Evolutionary conservation across 2,797 vertebrate genomes (phyloP).

Genomic region (Silurus lanzhouensis): DNA sequence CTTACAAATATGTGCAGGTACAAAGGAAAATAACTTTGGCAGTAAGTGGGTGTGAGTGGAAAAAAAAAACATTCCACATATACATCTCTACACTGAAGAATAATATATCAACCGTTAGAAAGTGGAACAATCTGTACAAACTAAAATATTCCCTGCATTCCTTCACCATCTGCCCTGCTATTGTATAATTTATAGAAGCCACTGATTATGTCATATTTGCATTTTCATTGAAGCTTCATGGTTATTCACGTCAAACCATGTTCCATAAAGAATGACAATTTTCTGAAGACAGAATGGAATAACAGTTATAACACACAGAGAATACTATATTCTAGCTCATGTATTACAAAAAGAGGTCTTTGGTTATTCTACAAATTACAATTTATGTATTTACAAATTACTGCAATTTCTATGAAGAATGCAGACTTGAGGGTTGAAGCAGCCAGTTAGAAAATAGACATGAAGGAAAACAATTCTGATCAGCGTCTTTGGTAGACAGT

Average conservation of each 20-base stretch:
- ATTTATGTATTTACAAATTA: background rate
- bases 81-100: background rate
- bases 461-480: background rate
- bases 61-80: background rate
- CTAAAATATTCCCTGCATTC: slow-evolving; percentile 1
- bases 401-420: background rate
- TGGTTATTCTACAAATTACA: background rate
- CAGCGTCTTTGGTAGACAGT: background rate
- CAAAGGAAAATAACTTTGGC: background rate
- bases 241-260: background rate
- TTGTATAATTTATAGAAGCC: background rate
- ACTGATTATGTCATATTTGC: background rate
- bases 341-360: background rate
- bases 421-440: background rate
- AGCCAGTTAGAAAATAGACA: background rate
- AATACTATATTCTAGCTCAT: background rate
- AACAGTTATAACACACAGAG: background rate
- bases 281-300: background rate
- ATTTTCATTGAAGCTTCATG: background rate
- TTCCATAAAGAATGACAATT: background rate
- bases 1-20: background rate
- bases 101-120: background rate
- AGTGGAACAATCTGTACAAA: background rate
- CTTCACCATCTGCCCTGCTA: background rate
- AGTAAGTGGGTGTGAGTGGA: background rate